Evolutionary conservation across 2,888 invertebrate species (phyloP), one percentile per base, ranked within the genome.

Genomic region (Tetragonula carbonaria): DNA sequence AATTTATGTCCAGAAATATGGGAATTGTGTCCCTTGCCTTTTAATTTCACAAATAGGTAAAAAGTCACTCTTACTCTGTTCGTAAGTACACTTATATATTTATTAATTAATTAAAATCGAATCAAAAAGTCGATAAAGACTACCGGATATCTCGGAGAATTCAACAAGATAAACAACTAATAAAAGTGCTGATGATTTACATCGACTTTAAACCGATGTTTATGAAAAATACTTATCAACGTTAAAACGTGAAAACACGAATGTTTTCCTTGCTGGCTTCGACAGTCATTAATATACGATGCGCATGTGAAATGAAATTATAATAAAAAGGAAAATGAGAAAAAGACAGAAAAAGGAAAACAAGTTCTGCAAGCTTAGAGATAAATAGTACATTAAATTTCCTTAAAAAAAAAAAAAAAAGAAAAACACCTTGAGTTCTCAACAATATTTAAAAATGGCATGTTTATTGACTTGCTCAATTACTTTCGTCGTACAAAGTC

Each of bases 401-500:
- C 13, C 50, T 23, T 33, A 3, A 33, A 55, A 1, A 51, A n/a
- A 59, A 45, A 8, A 45, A 45, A 59, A 8, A 8, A 55, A 2
- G 51, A 28, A 67, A 51, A 63, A 16, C 21, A 38, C 16, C 23
- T 2, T 28, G 18, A n/a, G 2, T 33, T 14, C 45, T 74, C 18
- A 18, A 38, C 38, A 45, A 4, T 55, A 65, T 33, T 72, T 5
- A 6, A 65, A 71, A n/a, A 33, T 55, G 23, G 8, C 16, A 11
- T 38, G 50, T 21, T 53, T 68, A 28, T 68, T 53, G 59, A 16
- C 6, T 59, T n/a, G 8, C 28, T 38, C 50, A 21, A 45, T 1
- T 18, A 33, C 68, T 67, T 18, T 62, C 73, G 68, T 33, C 62
- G 62, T 68, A 50, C 73, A 51, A 78, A 76, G 76, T 80, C 71